Evolutionary conservation across 1,140 invertebrate species (phyloP).

Genomic region (Rhagoletis zephyria): DNA sequence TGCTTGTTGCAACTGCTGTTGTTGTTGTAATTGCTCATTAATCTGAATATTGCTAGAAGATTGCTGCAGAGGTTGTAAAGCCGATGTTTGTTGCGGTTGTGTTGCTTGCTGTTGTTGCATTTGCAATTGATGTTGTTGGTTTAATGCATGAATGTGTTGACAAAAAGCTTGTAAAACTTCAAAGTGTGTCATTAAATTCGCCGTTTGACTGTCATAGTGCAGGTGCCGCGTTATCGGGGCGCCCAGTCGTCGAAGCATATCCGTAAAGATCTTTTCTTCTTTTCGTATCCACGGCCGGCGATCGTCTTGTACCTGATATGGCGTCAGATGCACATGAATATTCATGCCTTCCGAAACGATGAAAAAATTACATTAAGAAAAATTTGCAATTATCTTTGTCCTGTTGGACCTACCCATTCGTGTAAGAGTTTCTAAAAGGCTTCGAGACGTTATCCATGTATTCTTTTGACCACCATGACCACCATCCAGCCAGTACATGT

Average conservation of each 20-base stretch:
- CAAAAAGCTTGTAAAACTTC: constrained; percentile 78
- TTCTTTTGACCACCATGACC: constrained; percentile 87
- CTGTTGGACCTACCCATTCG: constrained; percentile 74
- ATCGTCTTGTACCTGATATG: constrained; percentile 86
- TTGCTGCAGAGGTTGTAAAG: constrained; percentile 53
- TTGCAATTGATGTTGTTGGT: constrained; percentile 65
- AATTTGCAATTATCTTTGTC: background rate
- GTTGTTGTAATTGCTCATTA: constrained; percentile 58
- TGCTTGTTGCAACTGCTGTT: constrained; percentile 52
- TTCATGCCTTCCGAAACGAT: constrained; percentile 74
- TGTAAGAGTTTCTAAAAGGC: constrained; percentile 81
- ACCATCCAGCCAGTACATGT: constrained; percentile 91
- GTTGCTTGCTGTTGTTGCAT: constrained; percentile 56
- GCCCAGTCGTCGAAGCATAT: constrained; percentile 78
- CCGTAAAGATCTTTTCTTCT: constrained; percentile 85
- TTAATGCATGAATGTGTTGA: constrained; percentile 69
- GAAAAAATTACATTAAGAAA: background rate
- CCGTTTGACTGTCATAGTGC: constrained; percentile 79
- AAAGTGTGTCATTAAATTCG: constrained; percentile 81
- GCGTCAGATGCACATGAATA: constrained; percentile 85
- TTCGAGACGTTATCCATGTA: constrained; percentile 86
- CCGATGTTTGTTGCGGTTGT: constrained; percentile 54
- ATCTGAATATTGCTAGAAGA: constrained; percentile 56
- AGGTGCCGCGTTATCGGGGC: constrained; percentile 77
- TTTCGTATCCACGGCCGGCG: constrained; percentile 85